Evolutionary conservation across 2,797 vertebrate species (phyloP).

Genomic region (Cheracebus regulus): DNA sequence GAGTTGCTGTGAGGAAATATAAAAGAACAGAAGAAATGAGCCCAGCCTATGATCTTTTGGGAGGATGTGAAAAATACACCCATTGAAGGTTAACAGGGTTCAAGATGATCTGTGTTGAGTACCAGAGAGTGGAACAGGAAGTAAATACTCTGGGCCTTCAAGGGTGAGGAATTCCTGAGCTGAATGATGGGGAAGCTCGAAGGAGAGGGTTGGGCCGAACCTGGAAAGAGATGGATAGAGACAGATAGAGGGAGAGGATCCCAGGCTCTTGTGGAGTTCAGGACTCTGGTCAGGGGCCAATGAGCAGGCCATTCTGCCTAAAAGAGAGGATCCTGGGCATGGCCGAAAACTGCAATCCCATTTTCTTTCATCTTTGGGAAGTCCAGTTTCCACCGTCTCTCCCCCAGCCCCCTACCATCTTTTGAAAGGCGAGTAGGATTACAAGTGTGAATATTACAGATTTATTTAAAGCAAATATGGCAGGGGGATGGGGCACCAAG

Average conservation of each 20-base stretch:
- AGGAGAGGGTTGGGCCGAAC: neutral
- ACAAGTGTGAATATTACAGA: neutral
- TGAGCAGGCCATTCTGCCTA: neutral
- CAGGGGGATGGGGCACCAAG: no score
- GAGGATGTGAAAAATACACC: neutral
- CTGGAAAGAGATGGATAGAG: neutral
- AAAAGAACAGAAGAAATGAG: neutral
- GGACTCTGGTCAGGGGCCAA: neutral
- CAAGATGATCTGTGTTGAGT: fast-evolving
- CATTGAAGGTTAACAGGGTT: neutral
- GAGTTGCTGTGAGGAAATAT: neutral
- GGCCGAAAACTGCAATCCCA: neutral
- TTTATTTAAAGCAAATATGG: neutral
- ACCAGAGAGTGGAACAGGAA: neutral
- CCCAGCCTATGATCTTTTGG: neutral
- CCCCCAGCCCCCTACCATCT: neutral
- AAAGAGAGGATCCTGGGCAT: neutral
- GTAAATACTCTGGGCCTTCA: neutral
- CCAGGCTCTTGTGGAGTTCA: neutral
- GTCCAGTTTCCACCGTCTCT: neutral
- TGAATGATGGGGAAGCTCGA: neutral
- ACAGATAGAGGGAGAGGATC: neutral
- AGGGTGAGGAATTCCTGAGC: neutral
- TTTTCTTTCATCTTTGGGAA: neutral
- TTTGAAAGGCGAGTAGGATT: neutral